A percentile compares a stretch with the other conserved stretches of the same genome.
Evolutionary conservation across 64 coral and sea anemone species (phyloP).

Genomic region (Exaiptasia diaphana): DNA sequence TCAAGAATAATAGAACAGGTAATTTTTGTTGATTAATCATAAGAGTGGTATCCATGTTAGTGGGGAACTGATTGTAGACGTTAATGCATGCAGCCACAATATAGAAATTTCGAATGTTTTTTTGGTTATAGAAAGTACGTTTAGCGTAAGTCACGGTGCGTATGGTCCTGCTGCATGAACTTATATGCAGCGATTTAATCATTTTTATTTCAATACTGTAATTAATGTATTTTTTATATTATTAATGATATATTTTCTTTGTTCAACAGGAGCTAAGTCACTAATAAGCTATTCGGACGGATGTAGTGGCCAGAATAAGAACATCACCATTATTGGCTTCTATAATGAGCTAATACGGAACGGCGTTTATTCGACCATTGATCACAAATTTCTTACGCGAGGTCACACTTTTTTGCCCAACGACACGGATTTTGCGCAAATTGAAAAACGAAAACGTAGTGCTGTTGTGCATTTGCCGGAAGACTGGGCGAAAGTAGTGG

Average conservation of each 20-base stretch:
- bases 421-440: constrained; percentile 33
- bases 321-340: background rate
- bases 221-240: too few relatives aligned
- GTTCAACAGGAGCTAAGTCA: background rate
- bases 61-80: too few relatives aligned
- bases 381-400: constrained; percentile 11
- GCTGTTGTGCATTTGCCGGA: background rate
- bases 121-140: too few relatives aligned
- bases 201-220: too few relatives aligned
- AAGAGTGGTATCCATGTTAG: too few relatives aligned
- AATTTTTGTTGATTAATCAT: too few relatives aligned
- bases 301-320: constrained; percentile 24
- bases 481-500: constrained; percentile 18
- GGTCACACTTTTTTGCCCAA: constrained; percentile 41
- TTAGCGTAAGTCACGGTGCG: too few relatives aligned
- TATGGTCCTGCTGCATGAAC: too few relatives aligned
- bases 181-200: too few relatives aligned
- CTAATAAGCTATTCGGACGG: constrained; percentile 31
- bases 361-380: constrained; percentile 3
- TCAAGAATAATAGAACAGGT: background rate
- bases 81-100: too few relatives aligned
- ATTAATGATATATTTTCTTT: too few relatives aligned
- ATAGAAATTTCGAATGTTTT: too few relatives aligned
- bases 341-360: background rate
- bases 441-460: background rate